Evolutionary conservation across 92 coral and sea anemone genomes (phyloP), one percentile per base, ranked within the genome.

Genomic region (Nematostella vectensis): DNA sequence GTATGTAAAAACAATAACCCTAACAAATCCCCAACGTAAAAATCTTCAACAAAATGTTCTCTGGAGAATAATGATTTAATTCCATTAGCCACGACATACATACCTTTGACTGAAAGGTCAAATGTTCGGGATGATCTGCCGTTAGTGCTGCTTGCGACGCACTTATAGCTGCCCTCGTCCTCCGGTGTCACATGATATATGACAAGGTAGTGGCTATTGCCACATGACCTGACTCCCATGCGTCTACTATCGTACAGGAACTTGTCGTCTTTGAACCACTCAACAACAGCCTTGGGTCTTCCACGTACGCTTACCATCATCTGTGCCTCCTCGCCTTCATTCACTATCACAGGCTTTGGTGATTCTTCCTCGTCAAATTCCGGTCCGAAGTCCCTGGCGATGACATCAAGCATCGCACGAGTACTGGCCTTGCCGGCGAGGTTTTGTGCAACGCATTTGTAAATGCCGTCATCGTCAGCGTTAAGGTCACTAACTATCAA

Each of bases 381-480:
- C 3, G 80, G 80, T 37, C 64, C 71, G 58, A 65, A 48, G 51
- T 65, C 58, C 49, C 50, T 57, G 38, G 64, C 70, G 20, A 22
- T 65, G 27, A 73, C 73, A 31, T 54, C 59, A 37, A 73, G 36
- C 22, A 61, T 47, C n/a, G 62, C 80, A 23, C 80, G 71, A 22
- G 73, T 47, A 9, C 72, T 54, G 18, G 62, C 48, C 28, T 59
- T 60, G 2, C 80, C 80, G 15, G 58, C 80, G 25, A 58, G 55
- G 30, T 66, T 66, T 29, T 27, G 54, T 27, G 72, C 72, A 12
- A 66, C 63, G 29, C 95, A 85, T 47, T 85, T 85, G 75, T 85
- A 85, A 36, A 74, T 71, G 8, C 87, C 88, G 42, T 79, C 82
- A 43, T 88, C 96, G 15, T 67, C 75, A 15, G 75, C 59, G 22